Evolutionary conservation across 2,113 vertebrate species (phyloP), one percentile per base, ranked within the genome.

Genomic region (Plestiodon gilberti): DNA sequence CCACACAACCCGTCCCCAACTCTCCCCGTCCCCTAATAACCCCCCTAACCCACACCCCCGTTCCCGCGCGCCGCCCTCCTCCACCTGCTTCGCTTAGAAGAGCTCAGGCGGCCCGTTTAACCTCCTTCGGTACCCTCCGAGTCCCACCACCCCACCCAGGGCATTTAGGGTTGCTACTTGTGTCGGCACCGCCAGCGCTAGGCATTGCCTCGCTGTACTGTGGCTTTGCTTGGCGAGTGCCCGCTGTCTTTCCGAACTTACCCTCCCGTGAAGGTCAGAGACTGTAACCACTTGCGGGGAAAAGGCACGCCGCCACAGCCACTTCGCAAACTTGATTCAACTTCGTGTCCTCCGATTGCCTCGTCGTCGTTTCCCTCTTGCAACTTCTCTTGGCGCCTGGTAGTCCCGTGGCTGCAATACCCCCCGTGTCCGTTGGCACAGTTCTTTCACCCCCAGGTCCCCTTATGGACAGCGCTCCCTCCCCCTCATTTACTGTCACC

Each of bases 261-360:
- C 82, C 87, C 67, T 80, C 38, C 82, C 43, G 77, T 84, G 82
- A 88, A 88, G 87, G 87, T 88, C 87, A 88, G 82, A 61, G 78
- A 28, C 61, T 8, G 77, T 3, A 64, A 10, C 78, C 85, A 38
- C 69, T 43, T n/a, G 52, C 33, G 7, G 30, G 10, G 76, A 52
- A 62, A 43, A 43, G 23, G 33, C 71, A 28, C 59, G 10, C 57
- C 40, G 6, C 48, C 15, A 25, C 78, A 64, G 88, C 61, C 85
- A 48, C 90, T 93, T 89, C 65, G 84, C 81, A 84, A 91, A 93
- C 90, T 94, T 84, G 91, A 2, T 87, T 75, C 87, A 90, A 92
- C 88, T 95, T 90, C 74, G 91, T 82, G 89, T 88, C 88, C 85
- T 76, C 82, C 71, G 80, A n/a, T 13, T 18, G 61, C 30, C 40